Evolutionary conservation across 2,888 invertebrate species (phyloP).

Genomic region (Dascillus cervinus): DNA sequence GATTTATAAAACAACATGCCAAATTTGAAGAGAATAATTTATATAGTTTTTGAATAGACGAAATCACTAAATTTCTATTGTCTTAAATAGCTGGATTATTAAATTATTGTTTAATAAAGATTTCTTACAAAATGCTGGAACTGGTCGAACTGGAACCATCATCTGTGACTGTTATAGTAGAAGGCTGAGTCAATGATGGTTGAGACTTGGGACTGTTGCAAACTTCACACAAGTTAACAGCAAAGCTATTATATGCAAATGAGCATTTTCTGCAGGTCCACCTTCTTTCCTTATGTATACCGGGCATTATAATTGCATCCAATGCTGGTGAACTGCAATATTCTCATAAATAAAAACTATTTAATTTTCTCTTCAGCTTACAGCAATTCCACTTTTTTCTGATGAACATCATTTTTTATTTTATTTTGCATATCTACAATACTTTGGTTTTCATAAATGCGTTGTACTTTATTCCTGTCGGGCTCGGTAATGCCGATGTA

Average conservation of each 20-base stretch:
- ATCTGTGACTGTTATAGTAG: slow-evolving; percentile 62
- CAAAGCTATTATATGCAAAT: slow-evolving; percentile 78
- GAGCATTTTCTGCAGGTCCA: slow-evolving; percentile 88
- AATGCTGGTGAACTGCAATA: too few species aligned
- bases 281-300: slow-evolving; percentile 57
- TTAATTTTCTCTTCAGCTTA: slow-evolving; percentile 17
- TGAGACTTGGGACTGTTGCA: slow-evolving; percentile 64
- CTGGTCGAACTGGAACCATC: slow-evolving; percentile 32
- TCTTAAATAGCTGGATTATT: too few species aligned
- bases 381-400: slow-evolving; percentile 34
- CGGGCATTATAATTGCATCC: too few species aligned
- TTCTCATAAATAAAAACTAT: not conserved
- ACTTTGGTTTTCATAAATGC: slow-evolving; percentile 39
- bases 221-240: slow-evolving; percentile 73
- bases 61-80: too few species aligned
- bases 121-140: slow-evolving; percentile 15
- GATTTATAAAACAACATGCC: not conserved
- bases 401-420: slow-evolving; percentile 28
- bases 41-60: too few species aligned
- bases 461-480: slow-evolving; percentile 21
- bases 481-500: slow-evolving; percentile 41
- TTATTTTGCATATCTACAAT: slow-evolving; percentile 32
- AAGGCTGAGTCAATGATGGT: too few species aligned
- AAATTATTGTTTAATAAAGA: too few species aligned
- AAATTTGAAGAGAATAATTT: not conserved